Base-by-base conservation (phyloP, 2,113 vertebrate species). In the Labeo rohita region DNA sequence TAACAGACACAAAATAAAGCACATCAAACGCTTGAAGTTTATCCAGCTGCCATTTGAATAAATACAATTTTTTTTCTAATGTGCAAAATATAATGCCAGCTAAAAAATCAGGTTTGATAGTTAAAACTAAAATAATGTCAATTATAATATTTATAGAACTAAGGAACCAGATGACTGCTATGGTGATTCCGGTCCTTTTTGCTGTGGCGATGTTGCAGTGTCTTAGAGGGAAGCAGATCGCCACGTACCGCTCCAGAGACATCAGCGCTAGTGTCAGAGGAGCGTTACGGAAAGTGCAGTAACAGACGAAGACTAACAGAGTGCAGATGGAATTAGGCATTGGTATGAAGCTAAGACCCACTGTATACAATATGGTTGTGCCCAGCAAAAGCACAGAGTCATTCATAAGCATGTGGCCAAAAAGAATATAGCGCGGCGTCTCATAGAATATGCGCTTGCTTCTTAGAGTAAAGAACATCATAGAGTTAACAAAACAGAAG, bases 201-300 rank as follows among this genome's bases (percentile, higher is more conserved):
- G 72, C 83, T 68, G 88, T 89, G 21, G 50, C 86, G 23, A 89
- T 88, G 61, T 76, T 49, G 49, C 68, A 68, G 72, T 91, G 88
- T 21, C 88, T 79, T 49, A 91, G 54, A 45, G 89, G 90, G 39
- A 85, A 84, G 18, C 89, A 80, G n/a, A 91, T 87, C 2, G 90
- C 89, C 16, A 89, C 72, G 52, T 89, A 90, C 4, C 89, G 79
- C 74, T 91, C 90, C 28, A 91, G 76, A 39, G 88, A 87, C 90
- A 91, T 90, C 59, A 87, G 36, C 28, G 90, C 89, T 36, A 91
- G 70, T 47, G 88, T 91, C 63, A 90, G 84, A 85, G 89, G 89
- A 10, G 90, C 8, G 1, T 85, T 88, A 50, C 8, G 15, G 8
- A 86, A 89, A 28, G 88, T 87, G 15, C 70, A 43, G 47, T 11